Percentiles rank a stretch among this genome's conserved stretches.
These are phyloP conservation scores for Phaenicophaeus curvirostris DNA, from an alignment of 2,797 vertebrate genomes.

Conservation along the genomic window DNA sequence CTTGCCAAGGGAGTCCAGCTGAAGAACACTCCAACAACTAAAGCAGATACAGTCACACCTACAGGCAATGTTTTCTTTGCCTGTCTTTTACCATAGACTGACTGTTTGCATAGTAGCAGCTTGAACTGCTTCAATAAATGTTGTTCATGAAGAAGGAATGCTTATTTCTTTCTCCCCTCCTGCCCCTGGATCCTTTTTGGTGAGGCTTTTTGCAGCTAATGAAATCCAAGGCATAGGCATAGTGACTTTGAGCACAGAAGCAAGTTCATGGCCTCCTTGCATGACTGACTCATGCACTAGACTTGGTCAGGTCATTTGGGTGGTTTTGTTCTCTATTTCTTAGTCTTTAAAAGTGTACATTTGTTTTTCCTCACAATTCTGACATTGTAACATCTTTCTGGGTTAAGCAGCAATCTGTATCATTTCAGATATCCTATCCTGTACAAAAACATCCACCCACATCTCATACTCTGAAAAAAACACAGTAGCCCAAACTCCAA, in stretches of 20 bases:
- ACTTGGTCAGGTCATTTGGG: not conserved
- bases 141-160: not conserved
- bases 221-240: not conserved
- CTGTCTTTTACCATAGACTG: not conserved
- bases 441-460: slow-evolving; percentile 52
- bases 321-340: not conserved
- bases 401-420: slow-evolving; percentile 17
- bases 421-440: slow-evolving; percentile 32
- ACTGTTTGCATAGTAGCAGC: not conserved
- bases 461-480: slow-evolving; percentile 19
- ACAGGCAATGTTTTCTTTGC: not conserved
- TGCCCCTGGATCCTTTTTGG: not conserved
- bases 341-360: not conserved
- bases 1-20: not conserved
- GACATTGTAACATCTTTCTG: slow-evolving; percentile 32
- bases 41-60: not conserved
- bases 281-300: not conserved
- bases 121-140: not conserved
- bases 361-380: slow-evolving; percentile 21
- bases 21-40: not conserved
- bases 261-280: not conserved
- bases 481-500: slow-evolving; percentile 24
- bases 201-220: not conserved
- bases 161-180: not conserved
- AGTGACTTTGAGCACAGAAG: not conserved